A percentile compares a stretch with the other conserved stretches of the same genome.
Evolutionary conservation across 2,113 vertebrate genomes (phyloP).

Genomic region (Psilopsiagon aurifrons): DNA sequence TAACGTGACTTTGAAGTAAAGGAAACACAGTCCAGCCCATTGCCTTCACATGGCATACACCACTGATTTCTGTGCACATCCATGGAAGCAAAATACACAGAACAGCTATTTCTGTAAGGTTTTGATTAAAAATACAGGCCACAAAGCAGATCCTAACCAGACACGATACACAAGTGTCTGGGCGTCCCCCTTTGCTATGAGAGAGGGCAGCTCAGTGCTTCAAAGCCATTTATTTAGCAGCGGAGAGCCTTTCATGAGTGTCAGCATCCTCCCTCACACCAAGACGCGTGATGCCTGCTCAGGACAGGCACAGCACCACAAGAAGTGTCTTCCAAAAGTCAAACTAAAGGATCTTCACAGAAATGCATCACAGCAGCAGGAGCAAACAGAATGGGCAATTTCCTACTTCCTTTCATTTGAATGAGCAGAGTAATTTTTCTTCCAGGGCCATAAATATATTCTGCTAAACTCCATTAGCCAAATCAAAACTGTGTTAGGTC

Average conservation of each 20-base stretch:
- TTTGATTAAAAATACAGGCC: background rate
- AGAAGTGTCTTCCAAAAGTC: background rate
- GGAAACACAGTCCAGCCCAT: background rate
- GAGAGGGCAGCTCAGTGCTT: background rate
- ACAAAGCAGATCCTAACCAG: background rate
- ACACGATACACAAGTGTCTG: background rate
- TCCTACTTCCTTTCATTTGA: background rate
- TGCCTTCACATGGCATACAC: background rate
- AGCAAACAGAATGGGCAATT: background rate
- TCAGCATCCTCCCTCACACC: background rate
- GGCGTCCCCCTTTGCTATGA: background rate
- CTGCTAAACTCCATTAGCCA: background rate
- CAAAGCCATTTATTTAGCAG: background rate
- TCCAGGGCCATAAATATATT: background rate
- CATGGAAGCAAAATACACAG: background rate
- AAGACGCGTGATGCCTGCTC: background rate
- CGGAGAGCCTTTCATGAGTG: background rate
- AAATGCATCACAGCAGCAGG: background rate
- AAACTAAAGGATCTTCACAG: background rate
- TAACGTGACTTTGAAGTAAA: background rate
- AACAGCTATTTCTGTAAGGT: background rate
- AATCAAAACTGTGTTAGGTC: background rate
- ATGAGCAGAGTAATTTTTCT: background rate
- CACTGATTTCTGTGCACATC: background rate
- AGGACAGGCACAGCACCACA: background rate